Percentiles rank a stretch among this genome's conserved stretches.
phyloP scores from a whole-genome alignment of 2,113 vertebrate species.

The Leucopsar rothschildi region DNA sequence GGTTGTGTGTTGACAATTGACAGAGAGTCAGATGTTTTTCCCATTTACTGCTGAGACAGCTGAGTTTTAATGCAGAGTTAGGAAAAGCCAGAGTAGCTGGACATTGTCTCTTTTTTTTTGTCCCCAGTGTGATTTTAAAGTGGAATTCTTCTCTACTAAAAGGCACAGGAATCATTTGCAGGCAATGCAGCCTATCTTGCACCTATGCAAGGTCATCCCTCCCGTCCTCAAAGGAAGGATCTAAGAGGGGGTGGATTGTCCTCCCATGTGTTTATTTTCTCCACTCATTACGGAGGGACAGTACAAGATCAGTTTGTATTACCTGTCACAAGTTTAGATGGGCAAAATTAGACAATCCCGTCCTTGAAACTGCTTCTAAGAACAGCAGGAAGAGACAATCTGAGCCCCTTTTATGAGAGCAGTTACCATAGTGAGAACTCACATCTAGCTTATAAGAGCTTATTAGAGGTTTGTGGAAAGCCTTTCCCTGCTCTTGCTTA shows the following conservation, averaged over 20 bases:
- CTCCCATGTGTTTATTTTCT: not conserved
- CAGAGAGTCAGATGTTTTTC: slow-evolving; percentile 8
- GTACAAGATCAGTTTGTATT: not conserved
- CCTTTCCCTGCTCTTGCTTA: not conserved
- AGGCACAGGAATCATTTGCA: not conserved
- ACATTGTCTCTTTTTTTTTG: not conserved
- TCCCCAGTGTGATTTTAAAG: not conserved
- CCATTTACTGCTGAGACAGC: not conserved
- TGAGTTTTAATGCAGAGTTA: not conserved
- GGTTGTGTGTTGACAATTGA: not conserved
- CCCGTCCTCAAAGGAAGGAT: not conserved
- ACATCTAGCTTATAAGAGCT: not conserved
- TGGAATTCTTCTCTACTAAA: not conserved
- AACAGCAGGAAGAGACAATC: not conserved
- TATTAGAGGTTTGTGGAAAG: not conserved
- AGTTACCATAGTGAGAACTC: not conserved
- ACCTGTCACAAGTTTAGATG: not conserved
- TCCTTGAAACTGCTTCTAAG: not conserved
- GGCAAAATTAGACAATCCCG: not conserved
- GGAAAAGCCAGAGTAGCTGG: not conserved
- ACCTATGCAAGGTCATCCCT: not conserved
- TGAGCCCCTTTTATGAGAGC: not conserved
- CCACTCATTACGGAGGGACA: not conserved
- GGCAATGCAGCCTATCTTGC: not conserved
- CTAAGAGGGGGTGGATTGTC: not conserved